A percentile compares a stretch with the other conserved stretches of the same genome.
These are phyloP conservation scores for Acronicta aceris DNA, from an alignment of 2,888 invertebrate species.

Conservation along the genomic window DNA sequence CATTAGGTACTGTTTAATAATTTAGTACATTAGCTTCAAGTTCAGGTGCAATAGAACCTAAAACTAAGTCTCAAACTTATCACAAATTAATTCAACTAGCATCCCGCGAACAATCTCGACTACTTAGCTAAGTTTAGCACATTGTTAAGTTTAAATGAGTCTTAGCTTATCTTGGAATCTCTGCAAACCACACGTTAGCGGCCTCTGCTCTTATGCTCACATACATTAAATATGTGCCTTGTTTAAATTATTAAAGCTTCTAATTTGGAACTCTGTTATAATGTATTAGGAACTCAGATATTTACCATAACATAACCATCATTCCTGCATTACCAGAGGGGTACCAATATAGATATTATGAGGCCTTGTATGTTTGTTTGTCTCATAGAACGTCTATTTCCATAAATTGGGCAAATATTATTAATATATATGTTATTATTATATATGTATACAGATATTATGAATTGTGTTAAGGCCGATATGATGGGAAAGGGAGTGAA, in stretches of 20 bases:
- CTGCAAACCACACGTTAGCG: conserved; percentile 44
- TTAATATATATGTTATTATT: no score
- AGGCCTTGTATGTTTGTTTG: no score
- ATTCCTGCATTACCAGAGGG: no score
- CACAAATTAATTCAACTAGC: conserved; percentile 62
- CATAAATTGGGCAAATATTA: no score
- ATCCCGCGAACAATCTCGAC: conserved; percentile 62
- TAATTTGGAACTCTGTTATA: conserved; percentile 11
- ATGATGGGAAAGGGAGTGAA: no score
- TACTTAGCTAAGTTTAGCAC: conserved; percentile 56
- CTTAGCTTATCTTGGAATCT: conserved; percentile 58
- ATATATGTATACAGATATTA: no score
- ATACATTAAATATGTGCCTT: conserved; percentile 46
- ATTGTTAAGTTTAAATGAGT: conserved; percentile 61
- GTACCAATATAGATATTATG: no score
- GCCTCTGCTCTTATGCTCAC: conserved; percentile 25
- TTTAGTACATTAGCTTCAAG: conserved; percentile 19
- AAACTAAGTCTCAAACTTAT: conserved; percentile 47
- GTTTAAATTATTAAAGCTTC: conserved; percentile 17
- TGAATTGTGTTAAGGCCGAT: no score
- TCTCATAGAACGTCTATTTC: no score
- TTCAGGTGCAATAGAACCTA: conserved; percentile 36
- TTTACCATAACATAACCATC: background rate
- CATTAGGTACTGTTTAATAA: conserved; percentile 13
- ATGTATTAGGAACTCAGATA: background rate